Evolutionary conservation across 1,140 invertebrate species (phyloP).

Genomic region (Amphibalanus amphitrite): DNA sequence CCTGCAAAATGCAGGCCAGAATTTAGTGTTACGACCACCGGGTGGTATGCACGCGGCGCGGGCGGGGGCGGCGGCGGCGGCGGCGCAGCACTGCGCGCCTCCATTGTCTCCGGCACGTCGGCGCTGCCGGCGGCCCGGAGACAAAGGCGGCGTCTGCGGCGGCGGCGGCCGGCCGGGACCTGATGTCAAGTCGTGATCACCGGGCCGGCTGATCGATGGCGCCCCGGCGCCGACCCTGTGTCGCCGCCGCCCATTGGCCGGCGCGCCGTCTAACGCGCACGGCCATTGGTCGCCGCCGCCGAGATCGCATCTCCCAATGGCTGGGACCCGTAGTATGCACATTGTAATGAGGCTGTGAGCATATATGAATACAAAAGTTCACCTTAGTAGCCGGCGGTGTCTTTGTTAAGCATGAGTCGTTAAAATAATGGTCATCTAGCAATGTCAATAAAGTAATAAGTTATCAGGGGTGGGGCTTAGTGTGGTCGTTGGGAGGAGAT

Average conservation of each 20-base stretch:
- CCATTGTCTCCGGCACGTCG: not conserved
- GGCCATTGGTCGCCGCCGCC: not conserved
- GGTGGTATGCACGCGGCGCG: not conserved
- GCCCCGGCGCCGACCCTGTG: not conserved
- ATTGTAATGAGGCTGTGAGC: constrained; percentile 1
- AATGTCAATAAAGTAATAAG: constrained; percentile 1
- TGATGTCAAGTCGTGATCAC: constrained; percentile 1
- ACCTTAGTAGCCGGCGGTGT: not conserved
- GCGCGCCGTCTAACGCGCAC: not conserved
- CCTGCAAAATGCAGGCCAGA: not conserved
- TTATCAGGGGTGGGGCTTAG: not conserved
- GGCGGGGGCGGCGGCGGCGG: too few relatives aligned
- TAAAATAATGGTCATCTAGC: constrained; percentile 2
- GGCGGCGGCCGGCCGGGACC: not conserved
- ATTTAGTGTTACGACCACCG: not conserved
- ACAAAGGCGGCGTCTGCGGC: not conserved
- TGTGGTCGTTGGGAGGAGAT: not conserved
- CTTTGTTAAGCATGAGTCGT: constrained; percentile 1
- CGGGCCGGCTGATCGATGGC: not conserved
- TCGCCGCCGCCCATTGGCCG: not conserved
- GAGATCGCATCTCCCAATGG: not conserved
- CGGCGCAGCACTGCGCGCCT: not conserved
- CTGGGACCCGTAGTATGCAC: not conserved
- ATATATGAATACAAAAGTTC: constrained; percentile 2
- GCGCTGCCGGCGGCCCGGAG: not conserved